Evolutionary conservation across 2,797 vertebrate species (phyloP).

Genomic region (Rhyacichthys aspro): DNA sequence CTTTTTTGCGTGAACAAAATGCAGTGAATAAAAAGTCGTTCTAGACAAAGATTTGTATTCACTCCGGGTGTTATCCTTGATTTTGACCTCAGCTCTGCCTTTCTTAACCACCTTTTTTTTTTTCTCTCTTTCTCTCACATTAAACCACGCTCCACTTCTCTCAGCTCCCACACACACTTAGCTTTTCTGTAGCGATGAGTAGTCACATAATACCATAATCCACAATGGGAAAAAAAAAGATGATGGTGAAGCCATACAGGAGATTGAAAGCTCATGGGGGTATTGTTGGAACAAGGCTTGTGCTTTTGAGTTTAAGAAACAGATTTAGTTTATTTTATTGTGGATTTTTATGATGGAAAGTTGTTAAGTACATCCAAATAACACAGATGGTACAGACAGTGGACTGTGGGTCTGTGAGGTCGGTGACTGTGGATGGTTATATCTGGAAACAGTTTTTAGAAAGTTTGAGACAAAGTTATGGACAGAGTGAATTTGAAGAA

Average conservation of each 20-base stretch:
- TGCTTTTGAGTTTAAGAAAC: too few species aligned
- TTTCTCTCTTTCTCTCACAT: too few species aligned
- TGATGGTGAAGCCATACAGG: slow-evolving; percentile 29
- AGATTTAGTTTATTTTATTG: too few species aligned
- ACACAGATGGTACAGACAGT: too few species aligned
- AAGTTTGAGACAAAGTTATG: too few species aligned
- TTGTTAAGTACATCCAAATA: too few species aligned
- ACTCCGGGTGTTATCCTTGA: slow-evolving; percentile 35
- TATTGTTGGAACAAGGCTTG: slow-evolving; percentile 28
- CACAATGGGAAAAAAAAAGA: slow-evolving; percentile 23
- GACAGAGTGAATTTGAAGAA: too few species aligned
- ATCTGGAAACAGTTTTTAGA: too few species aligned
- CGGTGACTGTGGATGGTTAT: too few species aligned
- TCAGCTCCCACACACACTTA: slow-evolving; percentile 15
- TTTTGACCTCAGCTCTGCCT: slow-evolving; percentile 41
- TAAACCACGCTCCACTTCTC: slow-evolving; percentile 31
- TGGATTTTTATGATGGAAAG: too few species aligned
- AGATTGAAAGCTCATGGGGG: slow-evolving; percentile 31
- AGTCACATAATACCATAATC: slow-evolving; percentile 42
- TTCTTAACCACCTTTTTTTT: slow-evolving; percentile 15
- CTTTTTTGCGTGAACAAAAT: slow-evolving; percentile 24
- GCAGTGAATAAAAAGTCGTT: slow-evolving; percentile 29
- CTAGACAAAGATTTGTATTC: slow-evolving; percentile 43
- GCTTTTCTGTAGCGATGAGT: slow-evolving; percentile 33
- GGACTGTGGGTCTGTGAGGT: too few species aligned